These are phyloP conservation scores for Pseudomyrmex flavicornis DNA, from an alignment of 1,140 invertebrate species.

Conservation along the genomic window DNA sequence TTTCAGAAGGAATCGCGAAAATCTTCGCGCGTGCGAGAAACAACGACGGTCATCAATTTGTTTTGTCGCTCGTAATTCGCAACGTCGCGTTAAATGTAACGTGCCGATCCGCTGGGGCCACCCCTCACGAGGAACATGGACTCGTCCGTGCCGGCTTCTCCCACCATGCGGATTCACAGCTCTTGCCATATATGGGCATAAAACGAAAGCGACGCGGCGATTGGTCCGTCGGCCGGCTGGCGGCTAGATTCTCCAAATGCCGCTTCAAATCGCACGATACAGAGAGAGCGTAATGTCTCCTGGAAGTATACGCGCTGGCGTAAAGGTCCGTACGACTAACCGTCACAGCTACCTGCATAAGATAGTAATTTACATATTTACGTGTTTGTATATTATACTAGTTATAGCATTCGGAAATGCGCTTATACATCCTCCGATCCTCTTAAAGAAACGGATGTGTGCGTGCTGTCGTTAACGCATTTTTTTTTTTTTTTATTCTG, in stretches of 20 bases:
- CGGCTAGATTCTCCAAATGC: slow-evolving; percentile 85
- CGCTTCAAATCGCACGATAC: slow-evolving; percentile 84
- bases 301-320: slow-evolving; percentile 75
- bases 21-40: no score
- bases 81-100: no score
- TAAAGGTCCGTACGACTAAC: slow-evolving; percentile 80
- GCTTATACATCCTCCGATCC: no score
- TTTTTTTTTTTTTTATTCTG: no score
- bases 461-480: no score
- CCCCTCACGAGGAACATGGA: slow-evolving; percentile 79
- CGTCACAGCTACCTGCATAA: slow-evolving; percentile 59
- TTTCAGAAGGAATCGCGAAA: no score
- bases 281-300: slow-evolving; percentile 74
- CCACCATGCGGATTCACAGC: slow-evolving; percentile 83
- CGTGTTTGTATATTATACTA: no score
- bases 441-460: no score
- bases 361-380: not conserved
- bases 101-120: slow-evolving; percentile 23
- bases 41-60: no score
- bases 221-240: slow-evolving; percentile 86
- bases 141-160: slow-evolving; percentile 80
- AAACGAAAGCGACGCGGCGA: slow-evolving; percentile 87
- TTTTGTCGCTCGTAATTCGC: no score
- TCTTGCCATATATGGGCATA: slow-evolving; percentile 93
- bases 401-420: no score